A percentile compares a stretch with the other conserved stretches of the same genome.
These are phyloP conservation scores for Phaetusa simplex DNA, from an alignment of 2,113 vertebrate species.

Conservation along the genomic window DNA sequence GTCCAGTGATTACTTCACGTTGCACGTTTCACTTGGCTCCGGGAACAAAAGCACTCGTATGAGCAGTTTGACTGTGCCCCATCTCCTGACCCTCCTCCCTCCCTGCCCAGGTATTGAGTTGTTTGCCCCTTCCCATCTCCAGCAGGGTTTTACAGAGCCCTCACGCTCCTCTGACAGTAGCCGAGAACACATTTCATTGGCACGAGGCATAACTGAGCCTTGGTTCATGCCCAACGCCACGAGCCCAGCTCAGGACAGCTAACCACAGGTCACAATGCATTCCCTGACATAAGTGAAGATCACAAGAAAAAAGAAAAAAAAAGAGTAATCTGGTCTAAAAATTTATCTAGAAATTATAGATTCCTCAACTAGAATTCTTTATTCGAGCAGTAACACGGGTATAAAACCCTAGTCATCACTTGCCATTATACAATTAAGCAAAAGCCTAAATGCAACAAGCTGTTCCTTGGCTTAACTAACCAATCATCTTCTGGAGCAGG, in stretches of 20 bases:
- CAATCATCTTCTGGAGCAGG: constrained; percentile 95
- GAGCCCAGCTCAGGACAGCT: not conserved
- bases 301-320: not conserved
- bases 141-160: not conserved
- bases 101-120: not conserved
- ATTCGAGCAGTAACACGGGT: not conserved
- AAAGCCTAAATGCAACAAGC: not conserved
- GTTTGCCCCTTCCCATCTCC: not conserved
- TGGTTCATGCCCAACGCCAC: accelerated
- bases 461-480: constrained; percentile 65
- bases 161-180: not conserved
- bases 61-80: not conserved
- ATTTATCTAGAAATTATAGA: not conserved
- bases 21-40: not conserved
- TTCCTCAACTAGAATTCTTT: not conserved
- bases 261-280: not conserved
- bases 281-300: not conserved
- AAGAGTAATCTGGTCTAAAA: not conserved
- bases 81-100: not conserved
- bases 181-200: not conserved
- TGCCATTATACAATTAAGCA: not conserved
- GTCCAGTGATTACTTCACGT: not conserved
- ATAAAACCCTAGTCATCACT: not conserved
- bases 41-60: not conserved
- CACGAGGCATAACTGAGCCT: not conserved